phyloP scores from a whole-genome alignment of 2,888 invertebrate genomes.

The Empis livida region DNA sequence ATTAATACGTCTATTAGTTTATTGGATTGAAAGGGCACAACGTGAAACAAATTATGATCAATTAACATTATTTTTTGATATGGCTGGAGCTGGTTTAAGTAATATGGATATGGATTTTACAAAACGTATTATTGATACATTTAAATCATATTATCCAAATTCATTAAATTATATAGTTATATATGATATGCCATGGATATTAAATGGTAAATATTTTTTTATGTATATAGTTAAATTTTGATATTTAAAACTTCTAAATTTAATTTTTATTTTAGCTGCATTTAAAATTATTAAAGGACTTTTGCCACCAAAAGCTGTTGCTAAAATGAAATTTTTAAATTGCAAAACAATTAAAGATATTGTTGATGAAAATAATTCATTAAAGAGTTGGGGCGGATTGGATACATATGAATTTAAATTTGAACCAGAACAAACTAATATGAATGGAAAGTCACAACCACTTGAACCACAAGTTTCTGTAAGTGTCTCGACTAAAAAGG shows the following conservation, averaged over 20 bases:
- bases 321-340: constrained; percentile 72
- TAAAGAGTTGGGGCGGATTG: constrained; percentile 67
- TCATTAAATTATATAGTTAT: constrained; percentile 80
- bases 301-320: constrained; percentile 77
- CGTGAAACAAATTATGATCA: constrained; percentile 60
- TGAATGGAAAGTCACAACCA: background rate
- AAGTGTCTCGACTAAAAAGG: background rate
- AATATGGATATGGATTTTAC: constrained; percentile 90
- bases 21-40: constrained; percentile 46
- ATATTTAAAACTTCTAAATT: too few species aligned
- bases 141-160: constrained; percentile 80
- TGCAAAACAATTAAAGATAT: constrained; percentile 61
- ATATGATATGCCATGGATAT: constrained; percentile 88
- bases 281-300: constrained; percentile 82
- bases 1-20: constrained; percentile 66
- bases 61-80: constrained; percentile 80
- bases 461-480: background rate
- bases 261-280: constrained; percentile 48
- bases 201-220: constrained; percentile 47
- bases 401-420: constrained; percentile 62
- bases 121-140: constrained; percentile 71
- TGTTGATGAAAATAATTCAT: constrained; percentile 61
- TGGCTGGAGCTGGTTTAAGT: constrained; percentile 71
- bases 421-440: constrained; percentile 38
- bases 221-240: background rate